Conservation (phyloP, 1,140 invertebrate genomes). For the Bactericera cockerelli region DNA sequence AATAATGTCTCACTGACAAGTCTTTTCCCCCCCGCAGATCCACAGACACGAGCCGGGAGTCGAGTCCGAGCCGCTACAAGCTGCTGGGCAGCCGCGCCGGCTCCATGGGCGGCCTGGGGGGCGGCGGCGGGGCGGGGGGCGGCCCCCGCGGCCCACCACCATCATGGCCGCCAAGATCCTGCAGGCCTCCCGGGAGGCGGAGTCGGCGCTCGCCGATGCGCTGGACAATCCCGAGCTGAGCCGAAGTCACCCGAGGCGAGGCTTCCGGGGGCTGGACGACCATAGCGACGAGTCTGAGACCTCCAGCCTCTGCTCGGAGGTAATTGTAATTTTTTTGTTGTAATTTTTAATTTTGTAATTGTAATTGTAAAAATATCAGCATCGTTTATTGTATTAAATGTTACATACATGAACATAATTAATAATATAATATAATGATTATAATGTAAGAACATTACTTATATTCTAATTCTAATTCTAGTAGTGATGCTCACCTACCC, state of each 20-base stretch:
- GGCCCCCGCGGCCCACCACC: conserved; percentile 22
- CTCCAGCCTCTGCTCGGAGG: conserved; percentile 82
- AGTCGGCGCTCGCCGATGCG: conserved; percentile 61
- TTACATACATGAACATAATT: too few relatives aligned
- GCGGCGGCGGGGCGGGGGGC: conserved; percentile 18
- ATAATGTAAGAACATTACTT: too few relatives aligned
- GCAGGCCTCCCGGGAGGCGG: conserved; percentile 76
- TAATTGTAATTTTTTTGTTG: conserved; percentile 75
- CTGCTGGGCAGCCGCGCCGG: conserved; percentile 15
- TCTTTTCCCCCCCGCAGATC: conserved; percentile 44
- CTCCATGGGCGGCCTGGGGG: background rate
- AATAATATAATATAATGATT: too few relatives aligned
- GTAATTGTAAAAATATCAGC: too few relatives aligned
- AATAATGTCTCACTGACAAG: conserved; percentile 41
- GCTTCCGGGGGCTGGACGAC: conserved; percentile 35
- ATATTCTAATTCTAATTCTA: too few relatives aligned
- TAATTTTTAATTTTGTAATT: too few relatives aligned
- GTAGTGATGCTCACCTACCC: too few relatives aligned
- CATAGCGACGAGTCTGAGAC: conserved; percentile 86
- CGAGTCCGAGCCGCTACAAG: conserved; percentile 41
- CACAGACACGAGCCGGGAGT: conserved; percentile 49
- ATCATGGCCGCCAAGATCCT: conserved; percentile 67
- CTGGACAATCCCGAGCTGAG: conserved; percentile 33
- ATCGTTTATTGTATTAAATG: too few relatives aligned
- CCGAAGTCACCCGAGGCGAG: conserved; percentile 12